Conservation (phyloP, 2,888 invertebrate species). For the Actias luna region DNA sequence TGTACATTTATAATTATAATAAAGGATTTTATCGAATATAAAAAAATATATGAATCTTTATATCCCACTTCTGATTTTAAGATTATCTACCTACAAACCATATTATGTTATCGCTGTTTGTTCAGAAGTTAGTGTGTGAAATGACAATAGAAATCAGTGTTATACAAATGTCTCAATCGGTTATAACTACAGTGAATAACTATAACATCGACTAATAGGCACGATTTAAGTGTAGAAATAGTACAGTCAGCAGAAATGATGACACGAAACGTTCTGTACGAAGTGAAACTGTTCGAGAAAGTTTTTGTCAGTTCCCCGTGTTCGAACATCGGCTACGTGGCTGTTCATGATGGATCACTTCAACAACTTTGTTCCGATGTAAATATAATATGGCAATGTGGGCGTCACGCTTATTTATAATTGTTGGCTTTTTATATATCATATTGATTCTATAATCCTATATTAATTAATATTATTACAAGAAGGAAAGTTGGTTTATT, state of each 20-base stretch:
- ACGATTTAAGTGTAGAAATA: no score
- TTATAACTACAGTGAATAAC: neutral
- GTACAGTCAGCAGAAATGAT: neutral
- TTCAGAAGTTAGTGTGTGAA: no score
- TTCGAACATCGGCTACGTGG: slow-evolving; percentile 1
- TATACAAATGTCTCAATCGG: no score
- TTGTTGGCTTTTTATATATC: neutral
- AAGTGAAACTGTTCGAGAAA: slow-evolving; percentile 10
- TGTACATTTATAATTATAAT: no score
- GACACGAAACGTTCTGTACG: neutral
- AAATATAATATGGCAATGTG: neutral
- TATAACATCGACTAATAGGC: neutral
- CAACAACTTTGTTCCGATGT: slow-evolving; percentile 2
- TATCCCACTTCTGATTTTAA: no score
- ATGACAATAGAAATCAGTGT: no score
- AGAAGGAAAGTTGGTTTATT: no score
- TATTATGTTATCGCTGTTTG: no score
- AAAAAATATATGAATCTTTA: no score
- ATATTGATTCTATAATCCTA: no score
- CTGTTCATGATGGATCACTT: slow-evolving; percentile 5
- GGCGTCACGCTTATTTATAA: neutral
- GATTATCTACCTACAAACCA: neutral
- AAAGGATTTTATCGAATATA: no score
- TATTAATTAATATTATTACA: no score
- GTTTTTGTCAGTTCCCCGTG: slow-evolving; percentile 17